Evolutionary conservation across 2,797 vertebrate species (phyloP).

Genomic region (Oreochromis mossambicus): DNA sequence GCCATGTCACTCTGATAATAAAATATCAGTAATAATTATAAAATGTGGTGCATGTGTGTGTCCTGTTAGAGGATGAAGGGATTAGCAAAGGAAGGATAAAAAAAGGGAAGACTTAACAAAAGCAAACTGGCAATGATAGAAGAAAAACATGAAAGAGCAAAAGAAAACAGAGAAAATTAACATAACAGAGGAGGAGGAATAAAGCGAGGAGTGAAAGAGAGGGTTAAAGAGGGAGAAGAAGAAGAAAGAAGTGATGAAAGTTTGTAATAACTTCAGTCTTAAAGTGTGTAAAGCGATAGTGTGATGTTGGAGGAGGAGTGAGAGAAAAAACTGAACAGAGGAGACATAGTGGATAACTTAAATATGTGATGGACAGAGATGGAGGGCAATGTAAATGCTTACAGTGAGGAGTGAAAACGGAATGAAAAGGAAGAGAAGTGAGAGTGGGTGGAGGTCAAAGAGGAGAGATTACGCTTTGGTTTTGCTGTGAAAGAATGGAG

Average conservation of each 20-base stretch:
- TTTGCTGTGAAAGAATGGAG: neutral
- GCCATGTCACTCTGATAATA: slow-evolving; percentile 33
- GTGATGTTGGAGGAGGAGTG: neutral
- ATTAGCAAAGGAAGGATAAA: neutral
- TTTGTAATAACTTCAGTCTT: neutral
- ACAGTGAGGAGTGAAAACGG: neutral
- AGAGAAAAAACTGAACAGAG: neutral
- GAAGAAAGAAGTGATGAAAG: neutral
- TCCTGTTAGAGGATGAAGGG: neutral
- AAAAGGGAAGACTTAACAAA: neutral
- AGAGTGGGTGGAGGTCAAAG: neutral
- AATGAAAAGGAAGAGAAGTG: neutral
- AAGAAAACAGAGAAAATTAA: neutral
- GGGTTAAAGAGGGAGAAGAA: neutral
- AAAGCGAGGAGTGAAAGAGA: neutral
- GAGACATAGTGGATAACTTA: neutral
- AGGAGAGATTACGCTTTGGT: neutral
- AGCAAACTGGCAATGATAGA: neutral
- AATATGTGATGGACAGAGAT: neutral
- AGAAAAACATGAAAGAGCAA: neutral
- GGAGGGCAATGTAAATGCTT: neutral
- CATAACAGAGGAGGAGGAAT: neutral
- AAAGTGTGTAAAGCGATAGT: neutral
- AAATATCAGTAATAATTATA: slow-evolving; percentile 32
- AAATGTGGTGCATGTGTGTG: neutral